phyloP scores from a whole-genome alignment of 1,140 invertebrate genomes.

The Lepidostoma basale region DNA sequence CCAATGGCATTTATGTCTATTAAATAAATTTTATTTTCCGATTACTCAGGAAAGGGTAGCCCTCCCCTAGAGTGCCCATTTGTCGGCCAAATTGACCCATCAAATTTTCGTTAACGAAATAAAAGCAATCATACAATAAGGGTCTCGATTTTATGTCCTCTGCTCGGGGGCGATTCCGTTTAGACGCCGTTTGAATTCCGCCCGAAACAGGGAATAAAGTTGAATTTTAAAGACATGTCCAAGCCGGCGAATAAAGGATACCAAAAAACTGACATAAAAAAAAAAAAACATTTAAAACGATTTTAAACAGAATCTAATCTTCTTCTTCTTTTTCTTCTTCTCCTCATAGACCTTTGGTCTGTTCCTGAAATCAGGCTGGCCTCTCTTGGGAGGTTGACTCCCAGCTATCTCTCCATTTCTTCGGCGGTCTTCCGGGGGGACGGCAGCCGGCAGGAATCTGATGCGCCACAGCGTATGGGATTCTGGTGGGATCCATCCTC shows the following conservation, averaged over 20 bases:
- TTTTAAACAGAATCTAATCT: neutral
- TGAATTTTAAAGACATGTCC: neutral
- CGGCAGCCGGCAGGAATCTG: too few relatives aligned
- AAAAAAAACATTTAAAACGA: neutral
- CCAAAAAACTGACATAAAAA: neutral
- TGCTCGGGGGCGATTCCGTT: neutral
- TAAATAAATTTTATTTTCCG: slow-evolving; percentile 25
- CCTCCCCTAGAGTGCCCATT: neutral
- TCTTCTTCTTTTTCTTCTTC: neutral
- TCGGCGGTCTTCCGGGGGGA: too few relatives aligned
- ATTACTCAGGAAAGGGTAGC: neutral
- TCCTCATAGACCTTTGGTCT: too few relatives aligned
- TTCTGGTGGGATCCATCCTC: too few relatives aligned
- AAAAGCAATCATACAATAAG: slow-evolving; percentile 19
- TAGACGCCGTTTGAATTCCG: neutral
- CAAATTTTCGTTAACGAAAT: slow-evolving; percentile 28
- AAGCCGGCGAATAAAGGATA: neutral
- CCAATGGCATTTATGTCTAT: slow-evolving; percentile 8
- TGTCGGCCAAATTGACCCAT: slow-evolving; percentile 11
- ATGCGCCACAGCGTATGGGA: too few relatives aligned
- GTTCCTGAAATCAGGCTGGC: too few relatives aligned
- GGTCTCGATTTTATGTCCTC: slow-evolving; percentile 9
- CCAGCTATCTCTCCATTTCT: too few relatives aligned
- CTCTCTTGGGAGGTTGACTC: too few relatives aligned
- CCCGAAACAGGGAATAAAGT: neutral